Conservation (phyloP, 2,888 invertebrate species). For the Meta bourneti region DNA sequence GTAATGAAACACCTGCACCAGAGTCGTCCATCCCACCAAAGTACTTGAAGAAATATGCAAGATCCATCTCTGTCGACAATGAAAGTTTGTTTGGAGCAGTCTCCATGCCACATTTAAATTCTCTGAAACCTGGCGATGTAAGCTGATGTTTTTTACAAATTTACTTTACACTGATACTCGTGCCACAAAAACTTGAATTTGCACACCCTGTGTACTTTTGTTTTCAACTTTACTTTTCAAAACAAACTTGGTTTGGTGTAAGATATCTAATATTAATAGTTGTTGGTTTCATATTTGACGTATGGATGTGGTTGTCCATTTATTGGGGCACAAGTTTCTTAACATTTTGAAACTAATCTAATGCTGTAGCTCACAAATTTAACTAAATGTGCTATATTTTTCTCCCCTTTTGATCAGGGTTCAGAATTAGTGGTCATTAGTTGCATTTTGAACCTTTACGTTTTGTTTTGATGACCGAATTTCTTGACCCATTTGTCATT, state of each 20-base stretch:
- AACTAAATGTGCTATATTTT: too few species aligned
- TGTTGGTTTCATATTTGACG: not conserved
- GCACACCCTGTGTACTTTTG: not conserved
- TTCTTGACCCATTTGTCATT: too few species aligned
- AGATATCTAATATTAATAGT: too few species aligned
- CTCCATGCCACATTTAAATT: constrained; percentile 69
- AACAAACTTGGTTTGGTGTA: not conserved
- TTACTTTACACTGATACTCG: not conserved
- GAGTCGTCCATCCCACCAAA: constrained; percentile 69
- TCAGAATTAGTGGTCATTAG: too few species aligned
- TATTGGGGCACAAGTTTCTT: too few species aligned
- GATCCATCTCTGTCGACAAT: constrained; percentile 64
- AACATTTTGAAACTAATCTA: too few species aligned
- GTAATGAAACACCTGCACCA: constrained; percentile 31
- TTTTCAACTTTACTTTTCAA: not conserved
- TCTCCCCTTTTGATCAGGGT: too few species aligned
- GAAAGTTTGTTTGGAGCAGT: constrained; percentile 69
- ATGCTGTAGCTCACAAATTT: too few species aligned
- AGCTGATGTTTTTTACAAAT: constrained; percentile 19
- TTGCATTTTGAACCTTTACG: too few species aligned
- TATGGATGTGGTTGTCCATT: not conserved
- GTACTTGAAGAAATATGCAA: constrained; percentile 72
- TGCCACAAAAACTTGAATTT: not conserved
- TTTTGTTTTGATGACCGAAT: too few species aligned
- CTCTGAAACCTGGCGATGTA: constrained; percentile 60